These are phyloP conservation scores for Yponomeuta plumbellus DNA, from an alignment of 2,888 invertebrate species.

Conservation along the genomic window DNA sequence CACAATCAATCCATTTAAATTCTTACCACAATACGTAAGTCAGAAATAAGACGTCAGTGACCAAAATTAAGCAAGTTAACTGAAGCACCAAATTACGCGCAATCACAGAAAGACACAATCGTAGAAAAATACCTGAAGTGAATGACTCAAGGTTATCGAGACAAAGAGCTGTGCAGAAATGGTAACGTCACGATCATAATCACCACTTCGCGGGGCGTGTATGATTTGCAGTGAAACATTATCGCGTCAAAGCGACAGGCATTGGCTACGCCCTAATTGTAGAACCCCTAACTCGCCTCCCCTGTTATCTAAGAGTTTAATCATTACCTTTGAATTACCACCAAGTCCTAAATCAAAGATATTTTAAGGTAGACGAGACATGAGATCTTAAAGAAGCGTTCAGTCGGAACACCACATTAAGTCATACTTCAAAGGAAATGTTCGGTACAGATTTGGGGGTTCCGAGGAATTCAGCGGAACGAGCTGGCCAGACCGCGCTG, in stretches of 20 bases:
- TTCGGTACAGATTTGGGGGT: constrained; percentile 1
- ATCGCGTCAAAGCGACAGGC: constrained; percentile 5
- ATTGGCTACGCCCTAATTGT: constrained; percentile 5
- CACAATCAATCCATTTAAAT: no score
- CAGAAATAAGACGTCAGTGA: no score
- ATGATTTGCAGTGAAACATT: background rate
- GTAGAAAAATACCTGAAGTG: constrained; percentile 16
- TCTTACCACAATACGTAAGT: no score
- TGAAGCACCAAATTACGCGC: background rate
- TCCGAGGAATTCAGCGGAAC: constrained; percentile 13
- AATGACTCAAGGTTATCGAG: constrained; percentile 26
- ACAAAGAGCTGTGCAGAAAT: constrained; percentile 28
- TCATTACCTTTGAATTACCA: background rate
- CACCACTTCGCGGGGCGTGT: constrained; percentile 6
- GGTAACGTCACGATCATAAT: constrained; percentile 26
- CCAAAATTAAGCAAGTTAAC: no score
- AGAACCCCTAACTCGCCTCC: background rate
- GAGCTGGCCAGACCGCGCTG: background rate
- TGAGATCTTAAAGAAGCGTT: background rate
- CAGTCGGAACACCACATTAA: background rate
- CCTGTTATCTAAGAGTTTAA: background rate
- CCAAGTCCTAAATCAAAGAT: background rate
- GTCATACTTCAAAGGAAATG: background rate
- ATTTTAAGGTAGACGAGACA: background rate
- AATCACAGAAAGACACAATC: constrained; percentile 2